Percentiles rank a stretch among this genome's conserved stretches.
These are phyloP conservation scores for Petrocephalus microphthalmus DNA, from an alignment of 2,113 vertebrate genomes.

Conservation along the genomic window DNA sequence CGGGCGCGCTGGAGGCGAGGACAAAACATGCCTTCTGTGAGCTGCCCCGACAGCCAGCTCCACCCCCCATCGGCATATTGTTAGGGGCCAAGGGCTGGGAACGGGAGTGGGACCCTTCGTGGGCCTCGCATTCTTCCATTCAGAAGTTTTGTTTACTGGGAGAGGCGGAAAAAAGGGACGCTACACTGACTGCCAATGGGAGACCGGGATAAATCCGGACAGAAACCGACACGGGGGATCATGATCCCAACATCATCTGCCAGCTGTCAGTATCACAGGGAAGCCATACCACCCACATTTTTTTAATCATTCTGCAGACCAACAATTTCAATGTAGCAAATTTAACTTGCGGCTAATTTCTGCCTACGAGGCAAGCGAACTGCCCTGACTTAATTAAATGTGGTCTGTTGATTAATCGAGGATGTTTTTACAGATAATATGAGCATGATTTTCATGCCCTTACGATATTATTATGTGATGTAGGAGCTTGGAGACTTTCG, in stretches of 20 bases:
- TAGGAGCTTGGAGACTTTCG: not conserved
- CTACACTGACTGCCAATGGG: not conserved
- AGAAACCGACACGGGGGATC: not conserved
- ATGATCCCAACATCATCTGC: not conserved
- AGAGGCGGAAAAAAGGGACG: not conserved
- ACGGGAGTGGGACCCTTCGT: not conserved
- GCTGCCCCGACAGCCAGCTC: slow-evolving; percentile 21
- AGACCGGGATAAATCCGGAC: too few species aligned
- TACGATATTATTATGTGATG: not conserved
- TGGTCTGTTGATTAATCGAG: not conserved
- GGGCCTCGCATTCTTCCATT: not conserved
- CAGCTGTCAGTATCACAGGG: not conserved
- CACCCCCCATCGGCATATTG: slow-evolving; percentile 1
- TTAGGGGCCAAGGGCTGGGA: not conserved
- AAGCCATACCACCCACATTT: not conserved
- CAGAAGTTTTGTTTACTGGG: not conserved
- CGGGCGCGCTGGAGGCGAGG: slow-evolving; percentile 23
- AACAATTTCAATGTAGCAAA: not conserved
- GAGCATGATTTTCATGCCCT: not conserved
- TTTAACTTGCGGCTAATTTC: not conserved
- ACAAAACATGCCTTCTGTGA: slow-evolving; percentile 45
- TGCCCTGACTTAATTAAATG: not conserved
- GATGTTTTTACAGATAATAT: not conserved
- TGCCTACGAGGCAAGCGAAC: not conserved
- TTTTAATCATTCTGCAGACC: not conserved